Conservation (phyloP, 1,140 invertebrate genomes). For the Cydia strobilella region DNA sequence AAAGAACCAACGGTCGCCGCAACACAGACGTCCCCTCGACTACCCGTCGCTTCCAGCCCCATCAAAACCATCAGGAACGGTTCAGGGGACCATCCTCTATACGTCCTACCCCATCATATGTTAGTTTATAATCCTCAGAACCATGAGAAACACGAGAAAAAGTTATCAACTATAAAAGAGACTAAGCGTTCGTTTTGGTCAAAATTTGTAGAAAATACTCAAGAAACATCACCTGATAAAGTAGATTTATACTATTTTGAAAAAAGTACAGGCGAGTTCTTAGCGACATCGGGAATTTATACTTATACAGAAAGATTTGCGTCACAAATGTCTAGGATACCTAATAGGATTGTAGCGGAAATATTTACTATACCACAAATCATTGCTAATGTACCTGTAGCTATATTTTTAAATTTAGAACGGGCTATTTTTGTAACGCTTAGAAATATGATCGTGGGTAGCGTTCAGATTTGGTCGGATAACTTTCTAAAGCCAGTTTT, state of each 20-base stretch:
- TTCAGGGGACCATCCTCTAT: background rate
- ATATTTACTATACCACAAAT: conserved; percentile 7
- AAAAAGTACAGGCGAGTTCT: background rate
- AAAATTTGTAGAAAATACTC: background rate
- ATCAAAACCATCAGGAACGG: background rate
- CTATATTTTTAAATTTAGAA: background rate
- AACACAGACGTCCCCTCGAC: conserved; percentile 17
- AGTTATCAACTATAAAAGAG: background rate
- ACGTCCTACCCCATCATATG: background rate
- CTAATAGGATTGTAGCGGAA: background rate
- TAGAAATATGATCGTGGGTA: conserved; percentile 80
- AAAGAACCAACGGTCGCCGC: background rate
- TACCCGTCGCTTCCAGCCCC: conserved; percentile 1
- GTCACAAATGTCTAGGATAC: background rate
- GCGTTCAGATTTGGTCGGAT: conserved; percentile 83
- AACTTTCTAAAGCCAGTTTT: conserved; percentile 84
- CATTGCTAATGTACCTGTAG: background rate
- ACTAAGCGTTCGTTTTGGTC: background rate
- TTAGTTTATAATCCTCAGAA: background rate
- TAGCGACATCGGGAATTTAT: background rate
- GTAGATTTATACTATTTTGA: conserved; percentile 18
- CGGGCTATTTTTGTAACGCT: background rate
- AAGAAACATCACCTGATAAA: background rate
- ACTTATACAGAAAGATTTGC: background rate
- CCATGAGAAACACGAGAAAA: background rate